Conservation (phyloP, 2,797 vertebrate species). For the Numenius phaeopus region DNA sequence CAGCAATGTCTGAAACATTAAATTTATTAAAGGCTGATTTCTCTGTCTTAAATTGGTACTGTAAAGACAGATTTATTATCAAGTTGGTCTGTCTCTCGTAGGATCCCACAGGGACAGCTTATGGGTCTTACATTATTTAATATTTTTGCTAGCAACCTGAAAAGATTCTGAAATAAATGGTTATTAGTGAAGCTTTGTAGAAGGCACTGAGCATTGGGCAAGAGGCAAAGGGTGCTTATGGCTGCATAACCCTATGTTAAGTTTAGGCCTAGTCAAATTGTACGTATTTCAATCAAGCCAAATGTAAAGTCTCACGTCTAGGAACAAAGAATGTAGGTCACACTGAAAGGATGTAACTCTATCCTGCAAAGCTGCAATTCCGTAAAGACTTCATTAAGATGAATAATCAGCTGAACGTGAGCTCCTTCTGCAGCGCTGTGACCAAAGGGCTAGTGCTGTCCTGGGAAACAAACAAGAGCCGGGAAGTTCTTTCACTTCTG, state of each 20-base stretch:
- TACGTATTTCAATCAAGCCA: constrained; percentile 38
- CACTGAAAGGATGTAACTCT: constrained; percentile 66
- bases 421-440: constrained; percentile 54
- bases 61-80: background rate
- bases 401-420: constrained; percentile 67
- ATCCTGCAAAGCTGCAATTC: constrained; percentile 67
- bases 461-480: constrained; percentile 40
- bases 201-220: background rate
- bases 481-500: constrained; percentile 17
- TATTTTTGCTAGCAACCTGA: background rate
- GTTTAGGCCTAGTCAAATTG: constrained; percentile 1
- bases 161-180: constrained; percentile 6
- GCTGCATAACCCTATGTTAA: background rate
- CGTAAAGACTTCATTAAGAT: constrained; percentile 71
- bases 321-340: constrained; percentile 70
- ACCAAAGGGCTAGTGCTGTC: constrained; percentile 42
- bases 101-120: background rate
- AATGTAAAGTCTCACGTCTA: constrained; percentile 53
- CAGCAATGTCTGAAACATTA: background rate
- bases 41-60: background rate
- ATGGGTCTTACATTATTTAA: background rate
- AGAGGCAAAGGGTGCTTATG: background rate
- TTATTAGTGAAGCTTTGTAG: background rate
- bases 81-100: background rate
- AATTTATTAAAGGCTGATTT: background rate